These are phyloP conservation scores for Camarhynchus parvulus DNA, from an alignment of 2,113 vertebrate species.

Conservation along the genomic window DNA sequence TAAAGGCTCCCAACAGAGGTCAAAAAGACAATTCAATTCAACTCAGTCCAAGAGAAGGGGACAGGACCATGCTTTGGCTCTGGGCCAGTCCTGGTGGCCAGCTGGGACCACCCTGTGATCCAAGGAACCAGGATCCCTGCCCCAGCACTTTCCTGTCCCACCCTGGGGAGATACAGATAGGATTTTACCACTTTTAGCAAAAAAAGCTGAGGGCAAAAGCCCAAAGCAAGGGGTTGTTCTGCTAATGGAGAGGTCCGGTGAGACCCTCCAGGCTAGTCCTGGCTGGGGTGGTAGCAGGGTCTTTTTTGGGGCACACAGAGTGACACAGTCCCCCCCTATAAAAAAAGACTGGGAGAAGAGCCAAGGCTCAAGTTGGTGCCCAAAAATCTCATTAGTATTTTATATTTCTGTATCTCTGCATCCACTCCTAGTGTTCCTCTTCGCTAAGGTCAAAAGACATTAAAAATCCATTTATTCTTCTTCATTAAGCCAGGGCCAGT, in stretches of 20 bases:
- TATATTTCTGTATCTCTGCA: not conserved
- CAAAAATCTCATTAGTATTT: not conserved
- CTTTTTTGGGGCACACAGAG: not conserved
- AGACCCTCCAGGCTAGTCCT: not conserved
- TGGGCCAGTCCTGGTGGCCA: not conserved
- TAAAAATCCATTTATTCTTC: not conserved
- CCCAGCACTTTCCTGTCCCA: not conserved
- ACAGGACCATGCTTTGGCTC: not conserved
- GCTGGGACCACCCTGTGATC: not conserved
- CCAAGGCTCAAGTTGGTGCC: not conserved
- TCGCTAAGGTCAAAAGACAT: not conserved
- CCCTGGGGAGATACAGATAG: fast-evolving
- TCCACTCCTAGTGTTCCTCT: not conserved
- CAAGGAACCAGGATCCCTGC: not conserved
- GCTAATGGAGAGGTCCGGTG: not conserved
- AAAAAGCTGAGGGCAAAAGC: not conserved
- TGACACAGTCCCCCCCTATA: not conserved
- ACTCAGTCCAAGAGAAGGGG: not conserved
- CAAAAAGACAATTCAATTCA: constrained; percentile 17
- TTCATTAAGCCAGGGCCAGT: not conserved
- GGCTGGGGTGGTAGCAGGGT: not conserved
- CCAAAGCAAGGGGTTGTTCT: not conserved
- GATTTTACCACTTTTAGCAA: not conserved
- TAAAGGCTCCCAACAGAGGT: not conserved
- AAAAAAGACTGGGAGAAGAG: not conserved